Evolutionary conservation across 1,140 invertebrate genomes (phyloP).

Genomic region (Thaumetopoea pityocampa): DNA sequence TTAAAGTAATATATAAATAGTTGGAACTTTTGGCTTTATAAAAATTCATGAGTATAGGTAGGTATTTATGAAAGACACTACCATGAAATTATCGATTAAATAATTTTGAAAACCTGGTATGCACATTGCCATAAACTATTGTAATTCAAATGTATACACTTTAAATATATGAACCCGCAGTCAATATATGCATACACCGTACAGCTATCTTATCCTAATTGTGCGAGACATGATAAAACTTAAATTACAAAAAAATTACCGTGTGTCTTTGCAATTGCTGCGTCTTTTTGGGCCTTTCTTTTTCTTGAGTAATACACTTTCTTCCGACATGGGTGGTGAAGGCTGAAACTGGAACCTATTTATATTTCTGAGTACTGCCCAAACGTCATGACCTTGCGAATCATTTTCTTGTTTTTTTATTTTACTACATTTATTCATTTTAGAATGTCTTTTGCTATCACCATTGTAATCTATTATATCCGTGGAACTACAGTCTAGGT

Average conservation of each 20-base stretch:
- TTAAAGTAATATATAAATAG: too few species aligned
- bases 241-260: constrained; percentile 25
- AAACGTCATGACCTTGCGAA: constrained; percentile 40
- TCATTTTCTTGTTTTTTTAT: constrained; percentile 4
- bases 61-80: too few species aligned
- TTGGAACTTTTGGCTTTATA: too few species aligned
- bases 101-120: too few species aligned
- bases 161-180: too few species aligned
- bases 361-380: constrained; percentile 52
- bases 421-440: constrained; percentile 1
- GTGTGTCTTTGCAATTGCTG: constrained; percentile 33
- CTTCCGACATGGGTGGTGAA: constrained; percentile 45
- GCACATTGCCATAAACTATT: too few species aligned
- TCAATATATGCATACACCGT: too few species aligned
- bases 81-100: too few species aligned
- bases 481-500: constrained; percentile 46
- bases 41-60: too few species aligned
- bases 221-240: too few species aligned
- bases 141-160: too few species aligned
- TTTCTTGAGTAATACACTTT: constrained; percentile 29
- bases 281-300: constrained; percentile 27
- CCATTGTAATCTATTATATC: constrained; percentile 39
- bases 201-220: too few species aligned
- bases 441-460: constrained; percentile 20
- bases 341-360: constrained; percentile 51